Base-by-base conservation (phyloP, 2,888 invertebrate species). In the Palloptera scutellata region DNA sequence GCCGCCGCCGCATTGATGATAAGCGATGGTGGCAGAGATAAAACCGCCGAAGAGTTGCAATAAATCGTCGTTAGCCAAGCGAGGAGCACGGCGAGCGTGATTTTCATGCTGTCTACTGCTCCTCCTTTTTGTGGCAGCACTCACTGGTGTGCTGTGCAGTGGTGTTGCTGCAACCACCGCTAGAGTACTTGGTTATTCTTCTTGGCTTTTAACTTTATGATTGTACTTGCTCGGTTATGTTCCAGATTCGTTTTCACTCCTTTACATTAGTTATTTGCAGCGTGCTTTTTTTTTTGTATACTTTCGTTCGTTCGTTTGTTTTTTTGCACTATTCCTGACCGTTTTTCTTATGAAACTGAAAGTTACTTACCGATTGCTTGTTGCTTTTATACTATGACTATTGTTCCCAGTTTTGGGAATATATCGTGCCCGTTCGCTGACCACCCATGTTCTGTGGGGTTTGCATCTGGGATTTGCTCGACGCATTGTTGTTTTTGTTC, bases 1-100 rank as follows among this genome's bases (percentile, higher is more conserved):
- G 77, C 77, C 70, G 78, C 76, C 30, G 76, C 76, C 70, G 76
- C 78, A 71, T 76, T 75, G 60, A 76, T 76, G 80, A 82, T 81
- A 81, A 81, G 77, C 79, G 81, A 81, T 81, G 79, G 82, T 81
- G 82, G 79, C 76, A 79, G 77, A 79, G 81, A 82, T 82, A 82
- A 77, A 68, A 77, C 80, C 70, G 76, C 75, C 76, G 72, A 74
- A 70, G 76, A 75, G 73, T 78, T 76, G 74, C 80, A 79, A 82
- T 81, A 81, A 81, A 82, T 81, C 76, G 81, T 80, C 73, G 80
- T 72, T 72, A 77, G 78, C 72, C 77, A 74, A 70, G 77, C 70
- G 73, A 73, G 67, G 72, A 82, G 76, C 79, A 82, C 76, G 69
- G 76, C 76, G 73, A 80, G 73, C 77, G 81, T 82, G 76, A 81